These are phyloP conservation scores for Loxodonta africana DNA, from an alignment of 2,113 vertebrate genomes.

Conservation along the genomic window DNA sequence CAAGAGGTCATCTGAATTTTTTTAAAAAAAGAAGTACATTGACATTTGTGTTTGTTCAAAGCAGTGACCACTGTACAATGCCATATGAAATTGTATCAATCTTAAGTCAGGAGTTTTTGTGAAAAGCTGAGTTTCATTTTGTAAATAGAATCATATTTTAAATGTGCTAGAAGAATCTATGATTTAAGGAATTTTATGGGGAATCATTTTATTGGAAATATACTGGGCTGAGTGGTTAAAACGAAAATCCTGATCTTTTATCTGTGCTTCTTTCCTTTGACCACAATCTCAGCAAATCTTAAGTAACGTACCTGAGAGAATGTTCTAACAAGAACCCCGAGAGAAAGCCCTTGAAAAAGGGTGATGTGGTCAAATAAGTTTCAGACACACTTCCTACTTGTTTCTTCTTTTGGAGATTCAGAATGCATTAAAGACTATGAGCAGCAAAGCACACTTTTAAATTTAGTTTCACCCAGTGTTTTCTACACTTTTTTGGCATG, in stretches of 20 bases:
- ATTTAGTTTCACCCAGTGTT: neutral
- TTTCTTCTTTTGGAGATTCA: neutral
- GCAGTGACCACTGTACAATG: neutral
- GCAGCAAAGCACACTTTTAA: neutral
- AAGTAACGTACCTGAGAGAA: neutral
- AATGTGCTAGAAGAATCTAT: neutral
- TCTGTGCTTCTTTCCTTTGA: neutral
- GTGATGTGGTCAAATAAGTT: neutral
- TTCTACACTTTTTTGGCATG: neutral
- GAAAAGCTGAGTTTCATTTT: conserved; percentile 5
- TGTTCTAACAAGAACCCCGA: neutral
- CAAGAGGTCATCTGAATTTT: neutral
- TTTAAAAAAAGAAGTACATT: neutral
- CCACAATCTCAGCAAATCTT: neutral
- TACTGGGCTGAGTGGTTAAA: neutral
- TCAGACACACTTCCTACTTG: neutral
- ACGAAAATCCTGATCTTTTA: neutral
- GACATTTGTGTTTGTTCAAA: neutral
- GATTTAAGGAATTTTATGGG: neutral
- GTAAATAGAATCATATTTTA: neutral
- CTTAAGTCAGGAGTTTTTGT: neutral
- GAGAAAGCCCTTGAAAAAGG: neutral
- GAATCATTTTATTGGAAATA: conserved; percentile 30
- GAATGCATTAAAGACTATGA: neutral
- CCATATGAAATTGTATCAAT: neutral